Percentiles rank a stretch among this genome's conserved stretches.
phyloP scores from a whole-genome alignment of 2,888 invertebrate species.

The Melinopterus prodromus region DNA sequence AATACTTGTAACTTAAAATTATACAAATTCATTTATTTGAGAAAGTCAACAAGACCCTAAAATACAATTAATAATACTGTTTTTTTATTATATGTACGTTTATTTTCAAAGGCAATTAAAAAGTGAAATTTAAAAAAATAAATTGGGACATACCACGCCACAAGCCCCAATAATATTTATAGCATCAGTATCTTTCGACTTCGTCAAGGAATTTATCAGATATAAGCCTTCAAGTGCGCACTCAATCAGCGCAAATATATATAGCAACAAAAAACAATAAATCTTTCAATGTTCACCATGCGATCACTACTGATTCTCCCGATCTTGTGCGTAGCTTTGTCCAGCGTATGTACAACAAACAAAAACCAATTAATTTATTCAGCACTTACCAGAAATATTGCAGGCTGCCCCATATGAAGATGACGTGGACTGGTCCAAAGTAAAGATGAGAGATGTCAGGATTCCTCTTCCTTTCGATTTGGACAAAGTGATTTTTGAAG shows the following conservation, averaged over 20 bases:
- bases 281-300: background rate
- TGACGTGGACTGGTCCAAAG: conserved; percentile 26
- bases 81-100: no score
- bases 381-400: background rate
- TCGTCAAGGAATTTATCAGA: background rate
- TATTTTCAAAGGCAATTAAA: no score
- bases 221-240: background rate
- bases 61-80: no score
- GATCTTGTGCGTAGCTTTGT: background rate
- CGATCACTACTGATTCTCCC: background rate
- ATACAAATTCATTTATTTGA: no score
- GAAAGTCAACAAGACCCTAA: no score
- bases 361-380: background rate
- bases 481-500: conserved; percentile 1
- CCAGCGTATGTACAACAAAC: background rate
- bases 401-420: conserved; percentile 5
- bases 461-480: conserved; percentile 18
- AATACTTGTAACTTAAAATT: no score
- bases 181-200: background rate
- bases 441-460: conserved; percentile 12
- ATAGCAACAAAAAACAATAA: background rate
- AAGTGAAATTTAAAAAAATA: background rate
- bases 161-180: background rate
- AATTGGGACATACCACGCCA: background rate
- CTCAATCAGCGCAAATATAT: background rate